These are phyloP conservation scores for Rhopalosiphum padi DNA, from an alignment of 1,140 invertebrate genomes.

Conservation along the genomic window DNA sequence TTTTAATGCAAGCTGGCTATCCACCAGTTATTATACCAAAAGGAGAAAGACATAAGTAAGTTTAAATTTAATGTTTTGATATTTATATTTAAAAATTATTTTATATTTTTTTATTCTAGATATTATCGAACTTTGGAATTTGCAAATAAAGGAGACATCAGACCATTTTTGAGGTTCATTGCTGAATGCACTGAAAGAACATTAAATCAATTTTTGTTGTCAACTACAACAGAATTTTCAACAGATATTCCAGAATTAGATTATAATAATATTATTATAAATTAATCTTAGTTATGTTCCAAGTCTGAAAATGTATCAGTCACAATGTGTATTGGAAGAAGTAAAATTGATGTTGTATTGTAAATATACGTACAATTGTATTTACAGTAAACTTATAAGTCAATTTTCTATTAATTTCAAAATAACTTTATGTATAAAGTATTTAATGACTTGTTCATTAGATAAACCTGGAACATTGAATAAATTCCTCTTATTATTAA, in stretches of 20 bases:
- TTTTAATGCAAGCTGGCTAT: slow-evolving; percentile 97
- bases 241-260: slow-evolving; percentile 66
- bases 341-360: too few relatives aligned
- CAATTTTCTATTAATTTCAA: background rate
- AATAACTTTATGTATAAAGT: background rate
- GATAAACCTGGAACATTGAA: background rate
- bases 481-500: background rate
- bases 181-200: slow-evolving; percentile 93
- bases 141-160: slow-evolving; percentile 90
- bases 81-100: background rate
- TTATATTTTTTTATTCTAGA: slow-evolving; percentile 60
- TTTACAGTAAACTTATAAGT: background rate
- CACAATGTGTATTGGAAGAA: background rate
- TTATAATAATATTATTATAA: slow-evolving; percentile 55
- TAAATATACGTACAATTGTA: background rate
- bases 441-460: background rate
- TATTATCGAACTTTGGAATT: slow-evolving; percentile 88
- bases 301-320: background rate
- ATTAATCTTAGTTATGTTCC: background rate
- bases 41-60: slow-evolving; percentile 74
- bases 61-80: background rate
- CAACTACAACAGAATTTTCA: slow-evolving; percentile 69
- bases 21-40: slow-evolving; percentile 95
- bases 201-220: slow-evolving; percentile 91
- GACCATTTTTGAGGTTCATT: slow-evolving; percentile 94